phyloP scores from a whole-genome alignment of 2,113 vertebrate genomes.

The Thalassarche chlororhynchos region DNA sequence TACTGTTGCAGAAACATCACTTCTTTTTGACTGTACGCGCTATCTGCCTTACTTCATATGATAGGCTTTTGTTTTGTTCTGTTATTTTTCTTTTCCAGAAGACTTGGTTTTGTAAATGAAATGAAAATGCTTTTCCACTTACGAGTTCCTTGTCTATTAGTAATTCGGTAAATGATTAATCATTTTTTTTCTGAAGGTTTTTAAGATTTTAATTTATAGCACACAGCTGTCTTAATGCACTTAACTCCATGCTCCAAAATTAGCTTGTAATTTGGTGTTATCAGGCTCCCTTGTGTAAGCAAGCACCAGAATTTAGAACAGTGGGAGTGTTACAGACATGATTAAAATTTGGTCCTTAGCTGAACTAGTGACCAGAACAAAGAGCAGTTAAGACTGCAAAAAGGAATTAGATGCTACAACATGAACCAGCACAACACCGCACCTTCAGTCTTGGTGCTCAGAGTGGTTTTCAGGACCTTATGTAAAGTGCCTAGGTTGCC shows the following conservation, averaged over 20 bases:
- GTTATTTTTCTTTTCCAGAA: not conserved
- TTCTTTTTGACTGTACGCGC: not conserved
- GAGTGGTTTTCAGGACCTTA: not conserved
- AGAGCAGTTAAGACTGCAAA: not conserved
- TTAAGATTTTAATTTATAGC: conserved; percentile 42
- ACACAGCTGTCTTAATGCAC: conserved; percentile 17
- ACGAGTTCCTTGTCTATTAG: not conserved
- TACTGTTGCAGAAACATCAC: conserved; percentile 15
- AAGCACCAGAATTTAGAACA: conserved; percentile 30
- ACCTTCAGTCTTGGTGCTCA: not conserved
- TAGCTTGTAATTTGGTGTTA: conserved; percentile 53
- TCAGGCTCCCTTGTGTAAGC: conserved; percentile 22
- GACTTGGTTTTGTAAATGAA: not conserved
- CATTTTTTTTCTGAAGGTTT: conserved; percentile 2
- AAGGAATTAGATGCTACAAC: not conserved
- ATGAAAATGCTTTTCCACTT: conserved; percentile 15
- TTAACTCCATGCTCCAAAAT: conserved; percentile 46
- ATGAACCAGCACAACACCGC: not conserved
- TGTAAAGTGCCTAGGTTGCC: not conserved
- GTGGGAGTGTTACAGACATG: not conserved
- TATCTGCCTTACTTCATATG: not conserved
- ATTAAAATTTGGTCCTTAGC: not conserved
- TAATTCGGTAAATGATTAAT: conserved; percentile 14
- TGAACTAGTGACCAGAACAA: not conserved
- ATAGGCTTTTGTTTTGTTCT: not conserved